Evolutionary conservation across 2,888 invertebrate genomes (phyloP), one percentile per base, ranked within the genome.

Genomic region (Gortyna flavago): DNA sequence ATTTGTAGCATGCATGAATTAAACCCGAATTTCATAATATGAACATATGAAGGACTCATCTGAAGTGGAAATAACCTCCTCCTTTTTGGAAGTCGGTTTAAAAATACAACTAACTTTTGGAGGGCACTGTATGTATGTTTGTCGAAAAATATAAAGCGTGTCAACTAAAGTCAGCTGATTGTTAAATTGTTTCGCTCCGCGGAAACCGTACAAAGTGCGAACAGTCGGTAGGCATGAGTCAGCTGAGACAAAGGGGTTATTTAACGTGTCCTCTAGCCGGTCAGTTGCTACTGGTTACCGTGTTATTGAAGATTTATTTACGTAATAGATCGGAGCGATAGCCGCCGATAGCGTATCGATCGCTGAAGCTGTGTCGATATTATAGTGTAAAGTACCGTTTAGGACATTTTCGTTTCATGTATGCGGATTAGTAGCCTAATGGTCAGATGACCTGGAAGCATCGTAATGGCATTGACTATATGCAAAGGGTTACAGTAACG

Each of bases 111-210:
- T 16, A 16, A 44, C 44, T 44, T 44, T 44, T 44, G 16, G 13
- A 16, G 13, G 44, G 44, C 44, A 44, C 44, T 5, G 0, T 16
- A 44, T 41, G 4, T 54, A 13, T 57, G 57, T 59, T 44, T 38
- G 48, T 69, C 54, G 16, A 35, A 61, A 29, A n/a, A 59, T 35
- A 62, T 25, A 62, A 62, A 35, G 35, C 35, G 62, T 41, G 57
- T 72, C 57, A 35, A 41, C 32, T 21, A 48, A 70, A 74, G 41
- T 65, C 75, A 72, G 73, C 51, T 83, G 79, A 86, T 83, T 83
- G 86, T 69, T 75, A 84, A 84, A 86, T 83, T 77, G 84, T 83
- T 72, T 54, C 41, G n/a, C 48, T 44, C 64, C 79, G 65, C 69
- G 74, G 59, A 68, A 72, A 78, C 72, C 64, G 70, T 57, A 74